Evolutionary conservation across 2,888 invertebrate species (phyloP).

Genomic region (Ceraclea dissimilis): DNA sequence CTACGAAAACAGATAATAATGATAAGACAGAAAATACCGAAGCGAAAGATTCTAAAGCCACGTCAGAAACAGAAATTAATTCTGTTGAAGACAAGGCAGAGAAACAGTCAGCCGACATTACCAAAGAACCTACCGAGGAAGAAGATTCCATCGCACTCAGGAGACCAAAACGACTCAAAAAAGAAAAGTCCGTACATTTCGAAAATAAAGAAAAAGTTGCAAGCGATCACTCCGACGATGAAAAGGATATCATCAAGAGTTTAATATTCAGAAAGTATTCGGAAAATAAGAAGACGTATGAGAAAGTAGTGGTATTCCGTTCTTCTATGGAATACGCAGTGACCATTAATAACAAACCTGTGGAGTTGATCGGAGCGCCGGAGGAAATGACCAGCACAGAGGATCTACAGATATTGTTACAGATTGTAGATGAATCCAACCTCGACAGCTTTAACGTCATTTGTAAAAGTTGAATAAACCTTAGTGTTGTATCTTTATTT

Average conservation of each 20-base stretch:
- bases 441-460: conserved; percentile 41
- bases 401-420: conserved; percentile 43
- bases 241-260: conserved; percentile 15
- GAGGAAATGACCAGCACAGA: conserved; percentile 41
- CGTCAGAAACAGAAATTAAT: neutral
- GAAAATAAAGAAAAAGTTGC: neutral
- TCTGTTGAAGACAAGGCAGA: neutral
- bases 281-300: conserved; percentile 19
- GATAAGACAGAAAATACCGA: too few species aligned
- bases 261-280: conserved; percentile 21
- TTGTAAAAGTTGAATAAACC: conserved; percentile 19
- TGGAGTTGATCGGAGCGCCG: conserved; percentile 46
- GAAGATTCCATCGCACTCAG: neutral
- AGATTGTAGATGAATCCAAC: conserved; percentile 46
- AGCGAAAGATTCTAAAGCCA: too few species aligned
- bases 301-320: conserved; percentile 38
- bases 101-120: neutral
- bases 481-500: neutral
- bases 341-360: conserved; percentile 39
- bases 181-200: neutral
- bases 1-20: too few species aligned
- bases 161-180: neutral
- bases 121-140: neutral
- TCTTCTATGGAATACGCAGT: conserved; percentile 42
- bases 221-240: neutral